Percentiles rank a stretch among this genome's conserved stretches.
phyloP scores from a whole-genome alignment of 1,140 invertebrate species.

The Bombus confusus region DNA sequence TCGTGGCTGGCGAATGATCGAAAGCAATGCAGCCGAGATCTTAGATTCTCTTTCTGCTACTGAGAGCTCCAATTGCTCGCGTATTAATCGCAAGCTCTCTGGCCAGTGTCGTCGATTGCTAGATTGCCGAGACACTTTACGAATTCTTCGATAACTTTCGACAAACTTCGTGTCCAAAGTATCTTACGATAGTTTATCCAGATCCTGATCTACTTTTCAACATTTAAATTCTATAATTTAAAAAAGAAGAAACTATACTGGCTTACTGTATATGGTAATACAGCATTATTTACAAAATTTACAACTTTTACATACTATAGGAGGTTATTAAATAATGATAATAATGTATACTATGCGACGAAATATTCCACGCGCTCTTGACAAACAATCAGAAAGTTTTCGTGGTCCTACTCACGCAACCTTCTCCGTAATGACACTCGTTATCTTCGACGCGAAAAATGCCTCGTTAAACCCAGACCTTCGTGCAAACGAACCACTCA shows the following conservation, averaged over 20 bases:
- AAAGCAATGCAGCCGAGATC: background rate
- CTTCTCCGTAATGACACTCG: background rate
- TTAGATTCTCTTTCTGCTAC: too few relatives aligned
- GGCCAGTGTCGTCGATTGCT: background rate
- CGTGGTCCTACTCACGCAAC: background rate
- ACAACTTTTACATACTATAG: too few relatives aligned
- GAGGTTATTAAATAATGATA: background rate
- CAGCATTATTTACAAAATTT: too few relatives aligned
- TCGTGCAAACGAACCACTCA: background rate
- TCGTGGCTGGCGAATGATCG: background rate
- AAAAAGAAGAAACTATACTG: too few relatives aligned
- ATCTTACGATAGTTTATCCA: background rate
- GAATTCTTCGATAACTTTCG: background rate
- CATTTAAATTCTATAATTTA: background rate
- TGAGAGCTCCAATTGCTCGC: background rate
- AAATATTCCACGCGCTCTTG: background rate
- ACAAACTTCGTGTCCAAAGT: background rate
- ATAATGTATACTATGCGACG: too few relatives aligned
- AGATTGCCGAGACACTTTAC: background rate
- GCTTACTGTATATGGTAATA: too few relatives aligned
- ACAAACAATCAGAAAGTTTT: background rate
- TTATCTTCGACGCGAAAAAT: slow-evolving; percentile 1
- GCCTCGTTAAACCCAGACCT: slow-evolving; percentile 5
- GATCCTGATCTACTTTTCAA: background rate
- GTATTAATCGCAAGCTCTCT: slow-evolving; percentile 8